Evolutionary conservation across 2,113 vertebrate species (phyloP).

Genomic region (Sisor rabdophorus): DNA sequence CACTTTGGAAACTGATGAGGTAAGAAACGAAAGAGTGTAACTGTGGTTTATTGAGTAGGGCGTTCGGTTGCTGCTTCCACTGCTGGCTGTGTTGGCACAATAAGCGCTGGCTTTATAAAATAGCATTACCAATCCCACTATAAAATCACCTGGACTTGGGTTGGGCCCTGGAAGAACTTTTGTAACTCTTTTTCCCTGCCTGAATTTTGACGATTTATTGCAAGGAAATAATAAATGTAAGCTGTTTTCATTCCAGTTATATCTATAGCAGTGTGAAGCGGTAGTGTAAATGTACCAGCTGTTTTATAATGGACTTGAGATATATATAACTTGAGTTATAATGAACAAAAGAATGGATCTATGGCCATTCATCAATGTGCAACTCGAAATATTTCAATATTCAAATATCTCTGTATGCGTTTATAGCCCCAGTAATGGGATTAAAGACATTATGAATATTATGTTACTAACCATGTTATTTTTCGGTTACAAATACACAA

Average conservation of each 20-base stretch:
- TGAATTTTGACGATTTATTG: constrained; percentile 11
- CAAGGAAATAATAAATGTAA: constrained; percentile 25
- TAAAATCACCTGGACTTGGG: constrained; percentile 33
- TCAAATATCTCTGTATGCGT: constrained; percentile 10
- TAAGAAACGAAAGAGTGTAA: constrained; percentile 23
- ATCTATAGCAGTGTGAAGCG: background rate
- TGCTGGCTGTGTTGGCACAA: constrained; percentile 10
- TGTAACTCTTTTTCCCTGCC: constrained; percentile 5
- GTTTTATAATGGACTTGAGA: background rate
- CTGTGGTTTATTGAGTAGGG: constrained; percentile 35
- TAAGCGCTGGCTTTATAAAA: constrained; percentile 26
- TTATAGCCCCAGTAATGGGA: background rate
- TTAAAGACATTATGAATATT: too few relatives aligned
- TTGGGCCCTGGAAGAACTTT: constrained; percentile 3
- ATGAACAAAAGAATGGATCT: background rate
- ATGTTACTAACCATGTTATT: too few relatives aligned
- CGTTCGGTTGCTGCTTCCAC: constrained; percentile 12
- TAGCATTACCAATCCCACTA: constrained; percentile 30
- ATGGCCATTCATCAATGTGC: background rate
- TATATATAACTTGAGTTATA: too few relatives aligned
- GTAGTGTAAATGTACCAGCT: background rate
- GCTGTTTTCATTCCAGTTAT: constrained; percentile 15
- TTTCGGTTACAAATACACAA: too few relatives aligned
- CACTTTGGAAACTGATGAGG: constrained; percentile 40
- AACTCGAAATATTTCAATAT: background rate